Evolutionary conservation across 2,888 invertebrate genomes (phyloP), one percentile per base, ranked within the genome.

Genomic region (Peribatodes rhomboidaria): DNA sequence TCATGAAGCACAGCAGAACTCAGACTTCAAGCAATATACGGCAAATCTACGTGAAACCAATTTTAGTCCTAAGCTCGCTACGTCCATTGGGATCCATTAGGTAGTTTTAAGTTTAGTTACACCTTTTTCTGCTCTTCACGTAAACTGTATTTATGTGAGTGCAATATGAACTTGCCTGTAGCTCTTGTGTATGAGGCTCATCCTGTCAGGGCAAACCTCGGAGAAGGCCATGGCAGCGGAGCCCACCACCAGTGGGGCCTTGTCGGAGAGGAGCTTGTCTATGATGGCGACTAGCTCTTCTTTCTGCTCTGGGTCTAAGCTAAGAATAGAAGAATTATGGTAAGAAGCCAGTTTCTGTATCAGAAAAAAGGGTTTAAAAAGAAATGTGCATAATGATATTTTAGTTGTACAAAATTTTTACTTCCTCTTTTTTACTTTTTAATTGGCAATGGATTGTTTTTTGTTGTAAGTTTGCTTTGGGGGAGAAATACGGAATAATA

Each of bases 191-290:
- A 99, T 98, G 49, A 99, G 94, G 83, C 98, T 99, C 73, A 98
- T 98, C 35, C 98, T 94, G 80, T 99, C 99, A 0, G 99, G 98
- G 78, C 99, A 99, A 7, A 98, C 97, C 94, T 99, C 99, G 73
- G 98, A 98, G 90, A 99, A 99, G 1, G 99, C 99, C 97, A 99
- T 99, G 0, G 99, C 99, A 0, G 99, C 99, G 6, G 99, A 99
- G 0, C 99, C 99, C 20, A 99, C 98, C 0, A 99, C 99, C 13
- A 99, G 94, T 0, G 99, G 99, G 11, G 99, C 98, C 87, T 98
- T 97, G 88, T 99, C 99, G 0, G 98, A 98, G 13, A 99, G 89
- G 59, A 99, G 91, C 89, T 98, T 99, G 85, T 99, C 99, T 78
- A 99, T 97, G 41, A 99, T 98, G 61, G 96, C 95, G 57, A 99